phyloP scores from a whole-genome alignment of 30 jellyfish, hydroid and myxozoan genomes.

The Aurelia coerulea region DNA sequence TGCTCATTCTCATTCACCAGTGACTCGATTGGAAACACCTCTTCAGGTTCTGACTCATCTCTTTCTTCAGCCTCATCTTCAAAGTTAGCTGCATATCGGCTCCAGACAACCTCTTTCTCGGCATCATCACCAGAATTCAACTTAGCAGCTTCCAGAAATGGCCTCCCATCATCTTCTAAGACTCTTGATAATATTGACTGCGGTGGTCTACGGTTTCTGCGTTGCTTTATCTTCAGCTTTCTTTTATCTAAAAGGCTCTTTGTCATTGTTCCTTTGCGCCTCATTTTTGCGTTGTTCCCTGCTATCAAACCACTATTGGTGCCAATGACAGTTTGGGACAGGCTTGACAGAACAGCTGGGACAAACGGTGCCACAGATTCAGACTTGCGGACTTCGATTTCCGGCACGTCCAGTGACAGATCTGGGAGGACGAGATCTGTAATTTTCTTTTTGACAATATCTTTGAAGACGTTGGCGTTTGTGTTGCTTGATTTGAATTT shows the following conservation, averaged over 20 bases:
- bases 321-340: neutral
- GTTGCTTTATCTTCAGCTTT: neutral
- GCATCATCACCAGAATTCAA: too few species aligned
- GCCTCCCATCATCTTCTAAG: too few species aligned
- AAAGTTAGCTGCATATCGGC: too few species aligned
- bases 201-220: too few species aligned
- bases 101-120: too few species aligned
- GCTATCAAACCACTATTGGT: neutral
- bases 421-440: conserved; percentile 31
- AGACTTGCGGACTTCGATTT: conserved; percentile 40
- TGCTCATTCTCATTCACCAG: too few species aligned
- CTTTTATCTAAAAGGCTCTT: neutral
- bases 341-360: neutral
- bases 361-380: conserved; percentile 26
- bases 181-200: too few species aligned
- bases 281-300: neutral
- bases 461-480: conserved; percentile 16
- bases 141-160: too few species aligned
- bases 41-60: too few species aligned
- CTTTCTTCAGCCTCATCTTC: too few species aligned
- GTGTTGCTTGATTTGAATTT: conserved; percentile 18
- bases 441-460: conserved; percentile 1
- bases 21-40: too few species aligned
- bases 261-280: neutral
- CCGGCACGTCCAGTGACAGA: conserved; percentile 24